phyloP scores from a whole-genome alignment of 1,140 invertebrate genomes.

The Oryctes rhinoceros region DNA sequence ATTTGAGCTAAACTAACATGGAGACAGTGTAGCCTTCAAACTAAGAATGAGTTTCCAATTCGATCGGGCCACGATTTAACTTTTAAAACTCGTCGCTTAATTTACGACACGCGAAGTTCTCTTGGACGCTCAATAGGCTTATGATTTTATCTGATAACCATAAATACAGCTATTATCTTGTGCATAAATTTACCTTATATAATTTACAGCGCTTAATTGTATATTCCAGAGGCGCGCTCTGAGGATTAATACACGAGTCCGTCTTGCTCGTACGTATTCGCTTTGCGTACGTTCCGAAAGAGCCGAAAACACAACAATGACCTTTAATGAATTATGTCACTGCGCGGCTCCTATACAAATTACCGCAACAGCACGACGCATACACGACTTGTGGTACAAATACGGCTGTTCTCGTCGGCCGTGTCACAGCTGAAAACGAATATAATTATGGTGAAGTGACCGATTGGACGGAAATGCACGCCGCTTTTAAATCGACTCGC shows the following conservation, averaged over 20 bases:
- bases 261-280: neutral
- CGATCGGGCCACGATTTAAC: neutral
- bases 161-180: slow-evolving; percentile 23
- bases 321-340: slow-evolving; percentile 37
- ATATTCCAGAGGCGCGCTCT: slow-evolving; percentile 1
- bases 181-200: slow-evolving; percentile 31
- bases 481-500: slow-evolving; percentile 23
- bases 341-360: slow-evolving; percentile 25
- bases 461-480: slow-evolving; percentile 33
- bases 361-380: slow-evolving; percentile 15
- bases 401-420: neutral
- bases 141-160: slow-evolving; percentile 27
- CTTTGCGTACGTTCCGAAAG: neutral
- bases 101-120: neutral
- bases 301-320: slow-evolving; percentile 25
- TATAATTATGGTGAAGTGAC: slow-evolving; percentile 15
- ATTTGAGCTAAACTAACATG: too few species aligned
- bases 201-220: slow-evolving; percentile 26
- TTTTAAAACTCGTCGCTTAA: neutral
- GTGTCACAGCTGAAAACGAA: neutral
- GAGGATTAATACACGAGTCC: neutral
- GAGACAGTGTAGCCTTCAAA: too few species aligned
- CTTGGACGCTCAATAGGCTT: neutral
- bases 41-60: neutral
- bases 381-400: neutral